Base-by-base conservation (phyloP, 2,113 vertebrate species). In the Triplophysa dalaica region DNA sequence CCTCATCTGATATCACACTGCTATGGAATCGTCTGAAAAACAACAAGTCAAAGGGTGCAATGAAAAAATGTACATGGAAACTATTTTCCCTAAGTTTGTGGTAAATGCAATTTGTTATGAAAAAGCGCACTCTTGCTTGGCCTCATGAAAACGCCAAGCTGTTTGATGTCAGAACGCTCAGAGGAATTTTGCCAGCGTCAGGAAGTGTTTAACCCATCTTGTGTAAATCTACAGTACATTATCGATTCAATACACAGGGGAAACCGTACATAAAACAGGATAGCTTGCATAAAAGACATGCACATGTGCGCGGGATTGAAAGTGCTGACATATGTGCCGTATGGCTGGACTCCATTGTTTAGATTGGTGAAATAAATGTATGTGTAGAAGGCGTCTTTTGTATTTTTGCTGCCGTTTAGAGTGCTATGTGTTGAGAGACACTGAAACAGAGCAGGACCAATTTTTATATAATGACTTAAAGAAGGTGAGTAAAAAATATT, bases 51-150 rank as follows among this genome's bases (percentile, higher is more conserved):
- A 75, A 43, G 21, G 24, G 22, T 73, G 74, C 61, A 64, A 63
- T 38, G 58, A 38, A 16, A 70, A 78, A 60, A 62, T 61, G 9
- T 29, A 70, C 82, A 64, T 82, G 84, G 66, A 50, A 82, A 81
- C 61, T 77, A 84, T 86, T 84, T 82, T 79, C 76, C 63, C 73
- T 66, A 62, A 75, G 79, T 80, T 60, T 68, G 69, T 62, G 64
- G 69, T 73, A 74, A 79, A 62, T 58, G 79, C 69, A 77, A 78
- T 84, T 82, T 86, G 80, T 86, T 84, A 48, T 82, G 29, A 72
- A 75, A 61, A 78, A 58, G 52, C 50, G 50, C 48, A 63, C 61
- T 54, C 33, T 56, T 13, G 22, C 19, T 54, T 4, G 17, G n/a
- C 21, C 73, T 62, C 56, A 60, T 81, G 75, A 76, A 33, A 70